Evolutionary conservation across 2,888 invertebrate genomes (phyloP), one percentile per base, ranked within the genome.

Genomic region (Cordylochernes scorpioides): DNA sequence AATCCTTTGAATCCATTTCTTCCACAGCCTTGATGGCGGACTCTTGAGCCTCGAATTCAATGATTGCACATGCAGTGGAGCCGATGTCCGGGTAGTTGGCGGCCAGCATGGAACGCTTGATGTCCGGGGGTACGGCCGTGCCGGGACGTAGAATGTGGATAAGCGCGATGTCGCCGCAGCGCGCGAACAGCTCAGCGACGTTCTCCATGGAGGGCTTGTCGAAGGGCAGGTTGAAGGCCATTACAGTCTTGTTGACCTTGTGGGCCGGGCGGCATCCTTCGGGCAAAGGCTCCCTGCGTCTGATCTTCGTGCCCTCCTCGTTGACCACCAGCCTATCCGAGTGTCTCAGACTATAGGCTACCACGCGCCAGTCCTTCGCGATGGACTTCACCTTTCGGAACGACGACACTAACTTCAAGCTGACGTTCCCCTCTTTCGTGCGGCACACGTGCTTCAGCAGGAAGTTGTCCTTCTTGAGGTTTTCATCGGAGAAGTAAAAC

Each of bases 371-470:
- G 51, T 88, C 86, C 49, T 80, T 75, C 9, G 84, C 80, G 33
- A 88, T 57, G 47, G 82, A 78, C 46, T 88, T 86, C 24, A 91
- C 82, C 37, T 82, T 67, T 49, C 86, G 82, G 53, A 91, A 86
- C 47, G 84, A 84, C 9, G 86, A 80, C 41, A 91, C 78, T 32
- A 91, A 60, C 53, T 88, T 91, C 29, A 91, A 59, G 30, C 80
- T 84, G 10, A 91, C 86, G 55, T 72, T 88, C 13, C 88, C 88
- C 54, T 84, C 84, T 54, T 84, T 86, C 54, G 88, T 86, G 30
- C 86, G 64, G 32, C 78, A 68, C 14, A 88, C 84, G 51, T 88
- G 88, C 51, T 91, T 91, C 38, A 88, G 56, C 25, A 91, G 60
- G 54, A 91, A 91, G 9, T 86, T 82, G 50, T 91, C 88, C 51